Conservation (phyloP, 2,797 vertebrate species). For the Acrossocheilus fasciatus region DNA sequence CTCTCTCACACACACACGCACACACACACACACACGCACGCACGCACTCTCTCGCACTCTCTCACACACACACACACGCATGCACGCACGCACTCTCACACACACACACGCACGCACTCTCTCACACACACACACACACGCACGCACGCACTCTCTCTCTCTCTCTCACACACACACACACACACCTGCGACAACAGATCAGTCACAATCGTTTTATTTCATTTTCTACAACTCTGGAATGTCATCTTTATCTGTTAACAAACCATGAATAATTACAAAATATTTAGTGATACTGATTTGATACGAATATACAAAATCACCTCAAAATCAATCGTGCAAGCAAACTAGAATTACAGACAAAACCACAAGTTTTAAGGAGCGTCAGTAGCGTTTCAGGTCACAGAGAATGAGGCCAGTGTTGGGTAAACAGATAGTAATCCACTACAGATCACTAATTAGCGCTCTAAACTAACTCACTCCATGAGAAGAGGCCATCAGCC, state of each 20-base stretch:
- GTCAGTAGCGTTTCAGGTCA: not conserved
- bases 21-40: not conserved
- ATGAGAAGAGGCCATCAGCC: not conserved
- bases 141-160: no score
- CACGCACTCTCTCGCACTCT: not conserved
- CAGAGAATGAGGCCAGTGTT: no score
- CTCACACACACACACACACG: no score
- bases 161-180: not conserved
- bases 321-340: not conserved
- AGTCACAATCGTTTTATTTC: constrained; percentile 34
- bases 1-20: no score
- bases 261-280: constrained; percentile 41
- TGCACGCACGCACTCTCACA: not conserved
- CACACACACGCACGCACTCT: not conserved
- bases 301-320: constrained; percentile 41
- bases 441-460: not conserved
- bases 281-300: not conserved
- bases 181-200: not conserved
- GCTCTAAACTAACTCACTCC: no score
- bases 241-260: constrained; percentile 18
- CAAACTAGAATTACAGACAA: constrained; percentile 9
- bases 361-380: not conserved
- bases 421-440: not conserved
- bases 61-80: not conserved
- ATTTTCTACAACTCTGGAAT: constrained; percentile 35